Conservation (phyloP, 2,113 vertebrate genomes). For the Onychorhynchus coronatus region DNA sequence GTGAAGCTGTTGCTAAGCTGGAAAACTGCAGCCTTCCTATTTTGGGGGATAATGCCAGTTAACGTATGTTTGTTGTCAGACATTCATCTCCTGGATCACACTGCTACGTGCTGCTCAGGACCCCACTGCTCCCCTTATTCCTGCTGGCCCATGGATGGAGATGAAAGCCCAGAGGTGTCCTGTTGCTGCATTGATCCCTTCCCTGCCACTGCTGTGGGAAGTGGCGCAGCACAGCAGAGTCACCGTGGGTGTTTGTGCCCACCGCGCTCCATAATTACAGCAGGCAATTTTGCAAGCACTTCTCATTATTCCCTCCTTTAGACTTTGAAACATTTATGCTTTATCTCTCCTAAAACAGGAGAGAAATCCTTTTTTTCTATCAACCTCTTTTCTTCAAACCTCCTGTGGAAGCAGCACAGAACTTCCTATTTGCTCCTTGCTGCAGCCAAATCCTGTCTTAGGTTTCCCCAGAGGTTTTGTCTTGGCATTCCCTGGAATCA, state of each 20-base stretch:
- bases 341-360: neutral
- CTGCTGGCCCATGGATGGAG: neutral
- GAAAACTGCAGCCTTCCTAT: neutral
- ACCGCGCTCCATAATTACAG: neutral
- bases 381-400: neutral
- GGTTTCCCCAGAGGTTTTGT: neutral
- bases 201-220: neutral
- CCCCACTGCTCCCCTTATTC: neutral
- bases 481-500: neutral
- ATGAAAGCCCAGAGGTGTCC: neutral
- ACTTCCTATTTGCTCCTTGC: neutral
- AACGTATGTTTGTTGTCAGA: neutral
- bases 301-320: neutral
- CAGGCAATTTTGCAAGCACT: neutral
- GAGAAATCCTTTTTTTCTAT: neutral
- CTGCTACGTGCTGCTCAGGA: neutral
- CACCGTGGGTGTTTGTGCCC: neutral
- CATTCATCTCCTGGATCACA: neutral
- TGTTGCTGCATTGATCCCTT: neutral
- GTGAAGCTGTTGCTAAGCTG: neutral
- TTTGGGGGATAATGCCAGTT: neutral
- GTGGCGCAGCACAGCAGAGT: neutral
- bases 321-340: neutral
- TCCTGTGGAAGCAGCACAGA: neutral
- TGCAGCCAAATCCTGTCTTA: neutral